Percentiles rank a stretch among this genome's conserved stretches.
Evolutionary conservation across 2,888 invertebrate species (phyloP).

Genomic region (Hydropsyche betteni): DNA sequence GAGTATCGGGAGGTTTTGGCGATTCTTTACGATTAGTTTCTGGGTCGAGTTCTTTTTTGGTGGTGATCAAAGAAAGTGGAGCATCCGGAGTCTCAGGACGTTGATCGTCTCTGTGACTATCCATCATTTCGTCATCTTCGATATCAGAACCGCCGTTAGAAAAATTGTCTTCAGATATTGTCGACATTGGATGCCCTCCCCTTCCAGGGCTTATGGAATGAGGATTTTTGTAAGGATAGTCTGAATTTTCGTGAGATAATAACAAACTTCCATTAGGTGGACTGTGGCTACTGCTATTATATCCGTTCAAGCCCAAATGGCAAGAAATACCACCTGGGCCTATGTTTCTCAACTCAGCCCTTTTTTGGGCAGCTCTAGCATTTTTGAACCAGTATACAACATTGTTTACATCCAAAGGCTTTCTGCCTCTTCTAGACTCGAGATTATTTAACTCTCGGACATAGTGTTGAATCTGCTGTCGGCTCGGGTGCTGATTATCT

Average conservation of each 20-base stretch:
- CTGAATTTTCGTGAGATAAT: conserved; percentile 66
- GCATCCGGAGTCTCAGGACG: conserved; percentile 73
- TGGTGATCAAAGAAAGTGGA: conserved; percentile 76
- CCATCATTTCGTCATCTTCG: conserved; percentile 71
- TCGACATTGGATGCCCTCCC: conserved; percentile 70
- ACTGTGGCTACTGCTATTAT: conserved; percentile 71
- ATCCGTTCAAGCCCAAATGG: conserved; percentile 72
- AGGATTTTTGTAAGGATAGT: conserved; percentile 71
- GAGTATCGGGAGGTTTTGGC: conserved; percentile 65
- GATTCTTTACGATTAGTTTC: conserved; percentile 65
- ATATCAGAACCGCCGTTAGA: conserved; percentile 74
- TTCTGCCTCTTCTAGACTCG: conserved; percentile 90
- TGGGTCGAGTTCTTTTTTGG: conserved; percentile 65
- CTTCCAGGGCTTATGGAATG: conserved; percentile 66
- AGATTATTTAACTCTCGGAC: conserved; percentile 92
- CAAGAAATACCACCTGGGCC: conserved; percentile 66
- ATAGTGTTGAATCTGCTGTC: conserved; percentile 96
- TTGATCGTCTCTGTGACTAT: conserved; percentile 64
- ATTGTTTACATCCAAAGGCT: conserved; percentile 94
- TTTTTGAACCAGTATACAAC: conserved; percentile 99
- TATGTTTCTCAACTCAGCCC: conserved; percentile 81
- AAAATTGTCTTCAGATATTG: conserved; percentile 72
- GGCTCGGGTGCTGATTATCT: conserved; percentile 95
- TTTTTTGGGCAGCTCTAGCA: conserved; percentile 93
- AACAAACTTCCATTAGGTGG: conserved; percentile 72